Evolutionary conservation across 2,797 vertebrate species (phyloP).

Genomic region (Carcharodon carcharias): DNA sequence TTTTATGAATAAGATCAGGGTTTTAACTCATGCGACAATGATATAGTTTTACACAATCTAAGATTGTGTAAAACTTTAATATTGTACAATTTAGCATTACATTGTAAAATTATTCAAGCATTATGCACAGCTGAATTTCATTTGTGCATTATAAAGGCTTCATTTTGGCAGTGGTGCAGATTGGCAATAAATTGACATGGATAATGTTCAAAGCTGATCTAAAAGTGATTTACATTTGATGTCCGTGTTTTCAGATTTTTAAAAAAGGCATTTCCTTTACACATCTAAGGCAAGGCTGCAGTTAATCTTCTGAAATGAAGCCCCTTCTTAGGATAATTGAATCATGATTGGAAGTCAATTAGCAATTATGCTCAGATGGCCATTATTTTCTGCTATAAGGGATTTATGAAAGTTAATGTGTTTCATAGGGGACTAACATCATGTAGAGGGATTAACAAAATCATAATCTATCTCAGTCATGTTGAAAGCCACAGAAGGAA

Average conservation of each 20-base stretch:
- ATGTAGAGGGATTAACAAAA: background rate
- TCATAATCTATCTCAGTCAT: background rate
- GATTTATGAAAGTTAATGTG: conserved; percentile 5
- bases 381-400: background rate
- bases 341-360: conserved; percentile 7
- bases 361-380: background rate
- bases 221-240: background rate
- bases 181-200: background rate
- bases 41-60: background rate
- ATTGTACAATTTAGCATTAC: background rate
- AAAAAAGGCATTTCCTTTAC: background rate
- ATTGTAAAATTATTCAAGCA: background rate
- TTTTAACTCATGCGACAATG: background rate
- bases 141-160: background rate
- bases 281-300: background rate
- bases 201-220: background rate
- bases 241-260: background rate
- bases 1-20: background rate
- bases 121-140: conserved; percentile 1
- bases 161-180: background rate
- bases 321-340: background rate
- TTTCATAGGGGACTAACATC: background rate
- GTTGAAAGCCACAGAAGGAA: conserved; percentile 8
- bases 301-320: background rate
- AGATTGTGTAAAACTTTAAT: background rate